A percentile compares a stretch with the other conserved stretches of the same genome.
These are phyloP conservation scores for Polyploca ridens DNA, from an alignment of 2,888 invertebrate genomes.

Conservation along the genomic window DNA sequence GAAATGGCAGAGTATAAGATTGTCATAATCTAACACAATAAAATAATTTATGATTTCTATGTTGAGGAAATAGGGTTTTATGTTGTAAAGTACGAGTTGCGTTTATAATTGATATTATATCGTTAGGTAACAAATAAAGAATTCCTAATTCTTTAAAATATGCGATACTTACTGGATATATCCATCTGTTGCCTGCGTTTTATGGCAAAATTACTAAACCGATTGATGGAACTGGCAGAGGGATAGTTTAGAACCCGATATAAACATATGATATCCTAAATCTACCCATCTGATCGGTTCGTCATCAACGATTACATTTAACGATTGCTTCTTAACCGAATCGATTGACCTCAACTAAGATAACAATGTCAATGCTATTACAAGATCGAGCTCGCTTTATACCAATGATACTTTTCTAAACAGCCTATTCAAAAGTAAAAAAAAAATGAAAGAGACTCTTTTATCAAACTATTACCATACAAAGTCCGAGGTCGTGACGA, in stretches of 20 bases:
- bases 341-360: not conserved
- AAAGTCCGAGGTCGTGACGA: conserved; percentile 67
- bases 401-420: conserved; percentile 4
- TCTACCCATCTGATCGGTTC: not conserved
- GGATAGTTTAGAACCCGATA: not conserved
- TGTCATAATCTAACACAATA: not conserved
- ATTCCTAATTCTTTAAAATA: not conserved
- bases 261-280: not conserved
- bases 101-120: not conserved
- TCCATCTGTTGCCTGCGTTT: not conserved
- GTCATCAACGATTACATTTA: no score
- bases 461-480: conserved; percentile 66
- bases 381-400: conserved; percentile 11
- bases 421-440: conserved; percentile 19
- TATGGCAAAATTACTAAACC: not conserved
- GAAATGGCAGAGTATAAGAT: not conserved
- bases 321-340: not conserved
- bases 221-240: not conserved
- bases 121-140: not conserved
- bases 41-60: not conserved
- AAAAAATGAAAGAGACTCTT: conserved; percentile 19
- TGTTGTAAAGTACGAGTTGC: not conserved
- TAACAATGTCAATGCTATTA: conserved; percentile 2
- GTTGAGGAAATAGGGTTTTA: conserved; percentile 1
- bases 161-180: not conserved